phyloP scores from a whole-genome alignment of 2,113 vertebrate genomes.

The Megalops atlanticus region DNA sequence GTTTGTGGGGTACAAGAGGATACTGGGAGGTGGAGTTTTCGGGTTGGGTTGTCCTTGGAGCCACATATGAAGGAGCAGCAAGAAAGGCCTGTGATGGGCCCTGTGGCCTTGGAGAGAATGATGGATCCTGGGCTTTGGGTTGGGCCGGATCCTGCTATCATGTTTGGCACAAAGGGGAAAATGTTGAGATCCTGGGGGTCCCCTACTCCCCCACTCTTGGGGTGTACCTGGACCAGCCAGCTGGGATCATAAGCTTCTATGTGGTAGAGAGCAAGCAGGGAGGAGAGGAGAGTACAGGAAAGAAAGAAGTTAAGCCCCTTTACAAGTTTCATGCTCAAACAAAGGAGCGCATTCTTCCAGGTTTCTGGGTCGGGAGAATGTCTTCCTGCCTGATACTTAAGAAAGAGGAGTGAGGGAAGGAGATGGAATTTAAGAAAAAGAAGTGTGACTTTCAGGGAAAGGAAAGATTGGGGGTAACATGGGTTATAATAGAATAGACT shows the following conservation, averaged over 20 bases:
- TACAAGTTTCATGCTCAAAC: conserved; percentile 35
- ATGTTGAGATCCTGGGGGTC: not conserved
- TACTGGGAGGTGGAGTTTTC: conserved; percentile 72
- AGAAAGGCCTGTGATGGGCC: not conserved
- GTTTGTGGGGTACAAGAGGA: conserved; percentile 54
- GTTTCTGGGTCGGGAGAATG: conserved; percentile 57
- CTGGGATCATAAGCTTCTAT: conserved; percentile 50
- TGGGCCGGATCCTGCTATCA: conserved; percentile 15
- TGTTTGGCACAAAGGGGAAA: conserved; percentile 1
- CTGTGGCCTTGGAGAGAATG: conserved; percentile 17
- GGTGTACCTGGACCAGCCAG: conserved; percentile 25
- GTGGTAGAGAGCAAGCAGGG: conserved; percentile 40
- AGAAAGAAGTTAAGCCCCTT: conserved; percentile 46
- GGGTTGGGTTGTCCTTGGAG: conserved; percentile 21
- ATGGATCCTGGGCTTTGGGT: conserved; percentile 10
- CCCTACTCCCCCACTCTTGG: not conserved
- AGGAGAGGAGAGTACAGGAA: not conserved
- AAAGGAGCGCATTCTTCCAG: conserved; percentile 49
- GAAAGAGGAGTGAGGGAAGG: conserved; percentile 17
- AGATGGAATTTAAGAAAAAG: not conserved
- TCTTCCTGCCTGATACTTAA: conserved; percentile 49
- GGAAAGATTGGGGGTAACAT: too few species aligned
- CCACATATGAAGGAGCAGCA: not conserved
- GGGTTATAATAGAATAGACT: too few species aligned
- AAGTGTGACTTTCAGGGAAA: too few species aligned